Percentiles rank a stretch among this genome's conserved stretches.
phyloP scores from a whole-genome alignment of 2,888 invertebrate genomes.

The Drosophila ustulata region DNA sequence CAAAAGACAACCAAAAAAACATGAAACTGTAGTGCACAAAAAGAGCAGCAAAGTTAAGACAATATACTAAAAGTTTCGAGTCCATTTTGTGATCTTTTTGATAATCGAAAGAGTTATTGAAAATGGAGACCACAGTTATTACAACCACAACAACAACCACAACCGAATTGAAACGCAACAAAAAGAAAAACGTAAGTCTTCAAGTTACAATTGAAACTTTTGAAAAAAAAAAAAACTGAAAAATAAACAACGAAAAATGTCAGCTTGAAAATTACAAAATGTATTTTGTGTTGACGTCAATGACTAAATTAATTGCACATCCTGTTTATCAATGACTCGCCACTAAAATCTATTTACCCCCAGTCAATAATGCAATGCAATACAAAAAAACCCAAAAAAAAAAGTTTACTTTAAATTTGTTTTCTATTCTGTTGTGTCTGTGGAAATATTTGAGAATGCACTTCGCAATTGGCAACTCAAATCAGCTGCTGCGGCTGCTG shows the following conservation, averaged over 20 bases:
- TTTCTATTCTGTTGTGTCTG: background rate
- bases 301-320: conserved; percentile 58
- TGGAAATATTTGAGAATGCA: conserved; percentile 45
- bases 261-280: no score
- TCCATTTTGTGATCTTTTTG: conserved; percentile 15
- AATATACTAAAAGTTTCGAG: background rate
- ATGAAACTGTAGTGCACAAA: conserved; percentile 7
- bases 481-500: conserved; percentile 31
- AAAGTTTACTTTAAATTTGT: conserved; percentile 18
- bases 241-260: conserved; percentile 29
- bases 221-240: conserved; percentile 12
- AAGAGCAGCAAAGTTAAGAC: background rate
- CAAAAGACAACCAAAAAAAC: conserved; percentile 11
- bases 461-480: conserved; percentile 30
- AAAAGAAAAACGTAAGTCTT: conserved; percentile 58
- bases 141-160: conserved; percentile 71
- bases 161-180: conserved; percentile 54
- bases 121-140: conserved; percentile 74
- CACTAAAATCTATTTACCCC: conserved; percentile 49
- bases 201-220: conserved; percentile 17
- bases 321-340: conserved; percentile 58
- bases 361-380: conserved; percentile 42
- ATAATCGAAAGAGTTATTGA: conserved; percentile 22
- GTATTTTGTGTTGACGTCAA: conserved; percentile 50
- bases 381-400: background rate